phyloP scores from a whole-genome alignment of 2,888 invertebrate genomes.

The Sminthurides aquaticus region DNA sequence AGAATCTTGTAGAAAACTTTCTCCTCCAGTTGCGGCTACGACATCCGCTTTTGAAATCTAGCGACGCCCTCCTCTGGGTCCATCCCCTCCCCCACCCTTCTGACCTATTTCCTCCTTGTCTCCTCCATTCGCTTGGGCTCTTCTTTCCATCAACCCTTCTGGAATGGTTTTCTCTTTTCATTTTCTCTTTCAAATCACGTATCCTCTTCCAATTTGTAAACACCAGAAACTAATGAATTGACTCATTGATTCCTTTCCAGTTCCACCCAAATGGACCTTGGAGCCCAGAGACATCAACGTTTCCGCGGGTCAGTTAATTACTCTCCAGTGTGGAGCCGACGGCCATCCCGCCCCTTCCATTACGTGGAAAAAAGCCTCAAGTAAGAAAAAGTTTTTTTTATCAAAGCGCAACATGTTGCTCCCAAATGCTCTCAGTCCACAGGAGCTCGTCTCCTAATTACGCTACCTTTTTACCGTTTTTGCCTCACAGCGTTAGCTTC shows the following conservation, averaged over 20 bases:
- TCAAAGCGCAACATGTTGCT: neutral
- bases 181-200: neutral
- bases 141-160: too few species aligned
- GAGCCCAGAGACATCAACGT: constrained; percentile 77
- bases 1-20: too few species aligned
- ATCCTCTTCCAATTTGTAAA: neutral
- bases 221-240: constrained; percentile 5
- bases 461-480: neutral
- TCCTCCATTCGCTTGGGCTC: too few species aligned
- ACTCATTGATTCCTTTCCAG: constrained; percentile 50
- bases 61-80: too few species aligned
- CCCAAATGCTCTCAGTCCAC: too few species aligned
- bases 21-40: too few species aligned
- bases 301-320: constrained; percentile 73
- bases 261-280: constrained; percentile 81
- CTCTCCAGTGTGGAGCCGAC: constrained; percentile 79
- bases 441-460: neutral
- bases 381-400: too few species aligned
- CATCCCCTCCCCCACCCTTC: too few species aligned
- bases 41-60: too few species aligned
- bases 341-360: constrained; percentile 84
- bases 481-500: neutral
- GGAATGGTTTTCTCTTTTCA: too few species aligned
- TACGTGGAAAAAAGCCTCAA: constrained; percentile 82
- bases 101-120: too few species aligned